Percentiles rank a stretch among this genome's conserved stretches.
Evolutionary conservation across 2,113 vertebrate species (phyloP).

Genomic region (Chaenogobius annularis): DNA sequence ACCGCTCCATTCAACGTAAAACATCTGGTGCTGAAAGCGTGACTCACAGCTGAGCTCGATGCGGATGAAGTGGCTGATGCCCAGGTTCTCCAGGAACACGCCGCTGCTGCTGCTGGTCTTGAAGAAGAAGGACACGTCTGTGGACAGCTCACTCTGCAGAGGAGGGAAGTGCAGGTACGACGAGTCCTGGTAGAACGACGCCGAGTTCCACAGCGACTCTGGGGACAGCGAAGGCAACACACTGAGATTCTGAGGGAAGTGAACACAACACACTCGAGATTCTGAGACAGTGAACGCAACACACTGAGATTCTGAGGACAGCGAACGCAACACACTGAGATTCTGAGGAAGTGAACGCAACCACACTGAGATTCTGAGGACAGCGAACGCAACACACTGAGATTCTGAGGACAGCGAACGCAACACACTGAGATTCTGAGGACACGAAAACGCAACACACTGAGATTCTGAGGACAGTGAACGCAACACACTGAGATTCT

Average conservation of each 20-base stretch:
- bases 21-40: too few species aligned
- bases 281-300: not conserved
- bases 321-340: too few species aligned
- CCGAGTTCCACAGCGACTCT: conserved; percentile 90
- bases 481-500: too few species aligned
- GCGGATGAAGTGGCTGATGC: conserved; percentile 85
- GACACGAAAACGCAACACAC: too few species aligned
- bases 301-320: not conserved
- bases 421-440: too few species aligned
- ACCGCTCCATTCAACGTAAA: too few species aligned
- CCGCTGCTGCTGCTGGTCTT: conserved; percentile 83
- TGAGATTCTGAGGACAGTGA: too few species aligned
- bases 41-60: conserved; percentile 88
- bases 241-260: not conserved
- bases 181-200: conserved; percentile 83
- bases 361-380: too few species aligned
- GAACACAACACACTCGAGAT: not conserved
- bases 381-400: too few species aligned
- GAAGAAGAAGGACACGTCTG: conserved; percentile 89
- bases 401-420: too few species aligned
- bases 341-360: too few species aligned
- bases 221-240: conserved; percentile 41
- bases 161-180: conserved; percentile 88
- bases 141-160: conserved; percentile 83
- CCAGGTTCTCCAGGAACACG: conserved; percentile 88